These are phyloP conservation scores for Cydia splendana DNA, from an alignment of 1,140 invertebrate genomes.

Conservation along the genomic window DNA sequence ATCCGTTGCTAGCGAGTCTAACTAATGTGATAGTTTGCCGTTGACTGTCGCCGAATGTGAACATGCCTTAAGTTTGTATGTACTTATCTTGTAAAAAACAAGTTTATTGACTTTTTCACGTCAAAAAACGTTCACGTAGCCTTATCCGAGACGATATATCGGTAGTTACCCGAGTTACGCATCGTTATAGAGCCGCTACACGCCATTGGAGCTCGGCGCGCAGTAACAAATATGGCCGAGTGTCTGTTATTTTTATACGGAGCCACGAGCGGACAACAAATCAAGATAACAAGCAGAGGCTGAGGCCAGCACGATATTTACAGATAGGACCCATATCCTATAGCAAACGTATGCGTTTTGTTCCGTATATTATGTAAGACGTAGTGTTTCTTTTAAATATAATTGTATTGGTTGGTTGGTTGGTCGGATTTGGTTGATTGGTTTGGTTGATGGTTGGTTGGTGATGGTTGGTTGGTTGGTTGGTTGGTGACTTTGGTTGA, in stretches of 20 bases:
- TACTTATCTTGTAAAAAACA: not conserved
- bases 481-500: no score
- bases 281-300: slow-evolving; percentile 68
- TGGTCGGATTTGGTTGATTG: no score
- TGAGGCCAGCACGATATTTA: slow-evolving; percentile 54
- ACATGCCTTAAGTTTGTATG: no score
- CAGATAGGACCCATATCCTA: slow-evolving; percentile 42
- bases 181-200: slow-evolving; percentile 50
- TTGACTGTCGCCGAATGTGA: no score
- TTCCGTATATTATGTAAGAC: not conserved
- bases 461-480: no score
- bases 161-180: slow-evolving; percentile 35
- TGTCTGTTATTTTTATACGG: slow-evolving; percentile 63
- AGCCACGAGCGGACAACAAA: slow-evolving; percentile 61
- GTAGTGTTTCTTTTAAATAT: not conserved
- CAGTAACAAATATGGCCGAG: slow-evolving; percentile 55
- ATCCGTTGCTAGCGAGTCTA: no score
- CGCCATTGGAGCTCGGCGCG: slow-evolving; percentile 47
- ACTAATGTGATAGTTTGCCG: no score
- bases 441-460: no score
- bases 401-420: no score
- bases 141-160: slow-evolving; percentile 43
- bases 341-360: not conserved
- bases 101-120: not conserved
- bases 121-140: slow-evolving; percentile 36